Conservation (phyloP, 2,113 vertebrate species). For the Siniperca chuatsi region DNA sequence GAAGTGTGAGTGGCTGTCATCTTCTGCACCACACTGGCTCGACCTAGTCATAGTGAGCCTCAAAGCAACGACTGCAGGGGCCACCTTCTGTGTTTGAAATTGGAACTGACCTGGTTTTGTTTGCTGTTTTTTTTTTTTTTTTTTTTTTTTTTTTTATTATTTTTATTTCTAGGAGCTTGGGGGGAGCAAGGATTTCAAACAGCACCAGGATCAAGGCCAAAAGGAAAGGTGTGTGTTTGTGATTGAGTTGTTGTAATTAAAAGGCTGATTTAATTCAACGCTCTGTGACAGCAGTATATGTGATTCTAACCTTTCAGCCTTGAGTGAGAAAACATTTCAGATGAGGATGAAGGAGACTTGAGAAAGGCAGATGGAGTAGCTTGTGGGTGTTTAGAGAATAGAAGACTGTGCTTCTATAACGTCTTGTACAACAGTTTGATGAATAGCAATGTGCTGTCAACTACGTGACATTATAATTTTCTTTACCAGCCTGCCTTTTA, state of each 20-base stretch:
- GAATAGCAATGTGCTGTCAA: constrained; percentile 15
- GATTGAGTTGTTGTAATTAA: not conserved
- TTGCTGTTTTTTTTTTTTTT: constrained; percentile 16
- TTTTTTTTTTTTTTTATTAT: constrained; percentile 19
- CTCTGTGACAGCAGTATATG: not conserved
- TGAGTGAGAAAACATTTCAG: not conserved
- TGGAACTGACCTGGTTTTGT: constrained; percentile 40
- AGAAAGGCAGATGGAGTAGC: constrained; percentile 13
- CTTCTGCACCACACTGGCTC: constrained; percentile 21
- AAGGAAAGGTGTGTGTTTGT: constrained; percentile 73
- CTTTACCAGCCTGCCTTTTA: constrained; percentile 12
- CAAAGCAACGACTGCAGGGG: constrained; percentile 2
- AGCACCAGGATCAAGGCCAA: constrained; percentile 57
- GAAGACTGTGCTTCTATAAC: not conserved
- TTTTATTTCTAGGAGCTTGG: constrained; percentile 53
- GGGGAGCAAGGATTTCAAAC: constrained; percentile 40
- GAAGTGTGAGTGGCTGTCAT: constrained; percentile 75
- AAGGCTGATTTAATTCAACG: not conserved
- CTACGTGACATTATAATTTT: constrained; percentile 38
- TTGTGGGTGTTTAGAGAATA: constrained; percentile 24
- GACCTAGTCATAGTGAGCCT: constrained; percentile 18
- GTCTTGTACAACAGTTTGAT: constrained; percentile 30
- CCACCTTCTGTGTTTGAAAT: constrained; percentile 41
- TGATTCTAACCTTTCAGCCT: not conserved
- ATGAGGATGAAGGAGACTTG: not conserved